Conservation (phyloP, 1,140 invertebrate genomes). For the Cephus cinctus region DNA sequence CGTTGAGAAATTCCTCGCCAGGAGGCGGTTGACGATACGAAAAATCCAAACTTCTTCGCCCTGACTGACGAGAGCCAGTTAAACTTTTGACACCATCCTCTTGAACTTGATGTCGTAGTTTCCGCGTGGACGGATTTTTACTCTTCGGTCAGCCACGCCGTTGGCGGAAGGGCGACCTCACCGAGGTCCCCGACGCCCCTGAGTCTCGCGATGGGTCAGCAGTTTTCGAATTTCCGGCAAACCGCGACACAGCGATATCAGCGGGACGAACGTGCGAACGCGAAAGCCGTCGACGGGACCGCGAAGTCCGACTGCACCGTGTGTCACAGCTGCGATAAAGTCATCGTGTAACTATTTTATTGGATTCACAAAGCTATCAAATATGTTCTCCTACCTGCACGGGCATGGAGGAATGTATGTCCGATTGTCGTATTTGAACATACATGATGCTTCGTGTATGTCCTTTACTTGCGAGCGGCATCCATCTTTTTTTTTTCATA, state of each 20-base stretch:
- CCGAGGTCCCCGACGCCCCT: conserved; percentile 47
- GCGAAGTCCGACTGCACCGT: conserved; percentile 58
- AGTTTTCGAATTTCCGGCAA: conserved; percentile 18
- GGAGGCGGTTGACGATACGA: too few species aligned
- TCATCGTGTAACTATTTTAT: conserved; percentile 71
- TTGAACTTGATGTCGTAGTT: conserved; percentile 43
- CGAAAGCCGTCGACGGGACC: too few species aligned
- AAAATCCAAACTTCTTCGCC: too few species aligned
- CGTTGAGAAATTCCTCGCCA: not conserved
- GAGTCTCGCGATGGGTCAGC: conserved; percentile 16
- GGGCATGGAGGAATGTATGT: not conserved
- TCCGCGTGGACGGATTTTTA: conserved; percentile 61
- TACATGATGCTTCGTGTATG: too few species aligned
- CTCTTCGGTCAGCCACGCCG: conserved; percentile 62
- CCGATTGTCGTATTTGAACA: too few species aligned
- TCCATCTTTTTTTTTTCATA: conserved; percentile 14
- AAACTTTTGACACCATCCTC: not conserved
- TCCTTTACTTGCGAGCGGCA: conserved; percentile 8
- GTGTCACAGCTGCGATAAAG: conserved; percentile 72
- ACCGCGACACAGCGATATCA: conserved; percentile 29
- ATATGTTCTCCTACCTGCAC: not conserved
- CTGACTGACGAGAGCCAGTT: not conserved
- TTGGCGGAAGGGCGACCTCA: conserved; percentile 58
- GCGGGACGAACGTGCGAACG: conserved; percentile 36
- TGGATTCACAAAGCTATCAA: conserved; percentile 1